Evolutionary conservation across 2,888 invertebrate genomes (phyloP).

Genomic region (Eudemis profundana): DNA sequence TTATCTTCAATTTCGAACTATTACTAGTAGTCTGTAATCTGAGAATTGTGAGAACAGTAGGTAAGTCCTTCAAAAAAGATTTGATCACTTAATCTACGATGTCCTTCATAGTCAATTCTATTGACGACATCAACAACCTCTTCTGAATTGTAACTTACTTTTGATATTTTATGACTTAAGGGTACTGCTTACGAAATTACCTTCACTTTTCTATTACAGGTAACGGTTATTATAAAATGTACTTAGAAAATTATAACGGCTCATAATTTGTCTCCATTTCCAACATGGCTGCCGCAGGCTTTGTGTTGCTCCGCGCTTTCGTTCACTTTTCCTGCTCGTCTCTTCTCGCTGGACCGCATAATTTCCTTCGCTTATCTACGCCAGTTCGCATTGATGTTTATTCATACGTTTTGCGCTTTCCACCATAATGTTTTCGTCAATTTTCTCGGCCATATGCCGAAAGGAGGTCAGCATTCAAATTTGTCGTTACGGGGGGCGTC

Average conservation of each 20-base stretch:
- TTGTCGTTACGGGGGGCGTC: conserved; percentile 22
- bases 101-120: background rate
- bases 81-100: background rate
- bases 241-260: conserved; percentile 4
- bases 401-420: conserved; percentile 63
- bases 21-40: background rate
- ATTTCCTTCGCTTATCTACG: conserved; percentile 75
- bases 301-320: conserved; percentile 58
- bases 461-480: conserved; percentile 15
- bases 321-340: conserved; percentile 58
- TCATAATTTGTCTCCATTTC: conserved; percentile 18
- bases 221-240: conserved; percentile 15
- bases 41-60: conserved; percentile 1
- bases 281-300: conserved; percentile 28
- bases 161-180: background rate
- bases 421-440: conserved; percentile 42
- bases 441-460: conserved; percentile 43
- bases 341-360: conserved; percentile 63
- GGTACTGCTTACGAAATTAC: no score
- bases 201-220: no score
- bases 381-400: conserved; percentile 63
- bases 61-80: background rate
- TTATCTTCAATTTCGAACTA: background rate
- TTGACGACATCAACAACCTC: background rate
- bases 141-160: background rate